These are phyloP conservation scores for Drosophila peninsularis DNA, from an alignment of 2,888 invertebrate species.

Conservation along the genomic window DNA sequence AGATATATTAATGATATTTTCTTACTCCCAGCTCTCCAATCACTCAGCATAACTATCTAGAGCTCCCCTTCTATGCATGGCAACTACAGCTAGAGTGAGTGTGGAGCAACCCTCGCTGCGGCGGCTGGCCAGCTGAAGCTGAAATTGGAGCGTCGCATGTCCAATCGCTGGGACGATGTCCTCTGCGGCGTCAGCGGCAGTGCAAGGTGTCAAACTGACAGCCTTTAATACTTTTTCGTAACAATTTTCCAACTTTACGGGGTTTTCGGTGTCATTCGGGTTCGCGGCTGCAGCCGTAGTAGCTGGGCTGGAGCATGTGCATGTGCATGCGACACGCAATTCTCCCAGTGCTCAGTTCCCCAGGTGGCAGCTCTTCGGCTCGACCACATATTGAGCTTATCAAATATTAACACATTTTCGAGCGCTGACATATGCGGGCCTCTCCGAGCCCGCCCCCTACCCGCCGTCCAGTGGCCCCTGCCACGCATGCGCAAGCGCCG, in stretches of 20 bases:
- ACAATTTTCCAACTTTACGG: slow-evolving; percentile 65
- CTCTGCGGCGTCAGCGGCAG: slow-evolving; percentile 10
- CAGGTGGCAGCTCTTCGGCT: slow-evolving; percentile 35
- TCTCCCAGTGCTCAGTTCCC: slow-evolving; percentile 21
- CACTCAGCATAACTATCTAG: no score
- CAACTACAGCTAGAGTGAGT: no score
- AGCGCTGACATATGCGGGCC: slow-evolving; percentile 70
- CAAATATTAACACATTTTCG: slow-evolving; percentile 79
- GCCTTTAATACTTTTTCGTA: slow-evolving; percentile 69
- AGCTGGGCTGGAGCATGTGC: slow-evolving; percentile 26
- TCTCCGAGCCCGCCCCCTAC: background rate
- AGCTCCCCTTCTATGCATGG: no score
- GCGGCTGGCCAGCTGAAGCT: slow-evolving; percentile 34
- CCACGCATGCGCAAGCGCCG: slow-evolving; percentile 54
- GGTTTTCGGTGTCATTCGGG: slow-evolving; percentile 63
- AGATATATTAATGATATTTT: no score
- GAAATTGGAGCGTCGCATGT: slow-evolving; percentile 45
- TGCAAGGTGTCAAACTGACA: slow-evolving; percentile 75
- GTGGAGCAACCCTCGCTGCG: slow-evolving; percentile 35
- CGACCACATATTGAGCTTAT: slow-evolving; percentile 78
- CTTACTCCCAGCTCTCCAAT: no score
- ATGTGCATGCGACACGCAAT: slow-evolving; percentile 63
- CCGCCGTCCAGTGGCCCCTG: slow-evolving; percentile 8
- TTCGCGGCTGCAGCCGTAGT: slow-evolving; percentile 27
- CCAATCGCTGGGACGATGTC: slow-evolving; percentile 47